Base-by-base conservation (phyloP, 2,113 vertebrate genomes). In the Mugil cephalus region DNA sequence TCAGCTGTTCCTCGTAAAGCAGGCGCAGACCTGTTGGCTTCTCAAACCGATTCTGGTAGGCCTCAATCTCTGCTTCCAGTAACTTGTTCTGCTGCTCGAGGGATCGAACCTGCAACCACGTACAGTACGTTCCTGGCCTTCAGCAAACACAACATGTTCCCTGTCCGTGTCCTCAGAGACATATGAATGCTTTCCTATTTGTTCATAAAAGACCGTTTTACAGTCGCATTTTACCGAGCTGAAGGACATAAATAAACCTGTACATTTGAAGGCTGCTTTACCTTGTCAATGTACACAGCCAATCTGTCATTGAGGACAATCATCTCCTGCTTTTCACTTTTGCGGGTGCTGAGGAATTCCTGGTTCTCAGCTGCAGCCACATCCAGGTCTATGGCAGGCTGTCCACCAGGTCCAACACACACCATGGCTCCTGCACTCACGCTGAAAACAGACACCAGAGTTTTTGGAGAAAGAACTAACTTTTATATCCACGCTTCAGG, bases 261-360 rank as follows among this genome's bases (percentile, higher is more conserved):
- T 30, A 21, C 5, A 10, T n/a, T 10, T 39, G 17, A 71, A 35
- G 36, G 55, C 2, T 4, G 1, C 8, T 39, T 66, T 80, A 89
- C 90, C 91, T 93, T 93, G 69, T 92, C 86, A 18, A 90, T 90
- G 69, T 93, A 94, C 1, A 85, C 59, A 17, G 92, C 94, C 87
- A 95, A 82, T 38, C 93, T 87, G 75, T 94, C 94, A 12, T 95
- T 92, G 43, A 95, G 88, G 36, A 92, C 60, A 2, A 94, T 9
- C 88, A 93, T 74, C 45, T 92, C 84, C 68, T 91, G 78, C 11
- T 87, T 91, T 74, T 94, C 89, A 34, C 40, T 82, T n/a, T 58
- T 92, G 12, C 94, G 76, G 1, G 72, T 89, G 80, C 15, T 85
- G 39, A 90, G 86, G 83, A 93, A 93, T 64, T 91, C 87, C 64